Base-by-base conservation (phyloP, 2,888 invertebrate genomes). In the Rapana venosa region DNA sequence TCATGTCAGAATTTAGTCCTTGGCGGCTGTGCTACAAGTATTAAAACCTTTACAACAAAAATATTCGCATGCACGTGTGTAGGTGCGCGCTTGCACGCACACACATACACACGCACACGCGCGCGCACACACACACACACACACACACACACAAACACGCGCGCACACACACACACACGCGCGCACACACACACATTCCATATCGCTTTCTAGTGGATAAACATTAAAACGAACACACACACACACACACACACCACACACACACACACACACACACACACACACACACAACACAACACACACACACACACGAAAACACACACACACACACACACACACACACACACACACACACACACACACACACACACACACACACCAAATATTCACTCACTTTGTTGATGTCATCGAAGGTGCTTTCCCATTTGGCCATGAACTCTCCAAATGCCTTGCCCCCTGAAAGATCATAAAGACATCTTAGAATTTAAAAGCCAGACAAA, bases 361-460 rank as follows among this genome's bases (percentile, higher is more conserved):
- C 15, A 79, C 79, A 61, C 74, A 74, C 26, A 74, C 26, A 74
- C 26, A 74, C n/a, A 77, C 8, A 17, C 1, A 26, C 26, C 30
- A 35, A 6, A 32, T 26, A 22, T 4, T 47, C 0, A 87, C 87
- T 83, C 88, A 93, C 94, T 93, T 92, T 90, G 87, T 94, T 94
- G 26, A 94, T 92, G 58, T 90, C 90, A 79, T 93, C 92, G n/a
- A 94, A 86, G 13, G 91, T 91, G 17, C 88, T 90, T 84, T 93
- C 93, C 89, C 93, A 93, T 89, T 92, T 87, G 5, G 90, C 90
- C 91, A 92, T 90, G 22, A 93, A 87, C 74, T 93, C 81, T n/a
- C 81, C 35, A 81, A 81, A 81, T 22, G 81, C 81, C 81, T 81
- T 81, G 26, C 81, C 81, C 15, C 81, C 81, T 81, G 81, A 26